Conservation (phyloP, 1,140 invertebrate species). For the Oscheius sp. region DNA sequence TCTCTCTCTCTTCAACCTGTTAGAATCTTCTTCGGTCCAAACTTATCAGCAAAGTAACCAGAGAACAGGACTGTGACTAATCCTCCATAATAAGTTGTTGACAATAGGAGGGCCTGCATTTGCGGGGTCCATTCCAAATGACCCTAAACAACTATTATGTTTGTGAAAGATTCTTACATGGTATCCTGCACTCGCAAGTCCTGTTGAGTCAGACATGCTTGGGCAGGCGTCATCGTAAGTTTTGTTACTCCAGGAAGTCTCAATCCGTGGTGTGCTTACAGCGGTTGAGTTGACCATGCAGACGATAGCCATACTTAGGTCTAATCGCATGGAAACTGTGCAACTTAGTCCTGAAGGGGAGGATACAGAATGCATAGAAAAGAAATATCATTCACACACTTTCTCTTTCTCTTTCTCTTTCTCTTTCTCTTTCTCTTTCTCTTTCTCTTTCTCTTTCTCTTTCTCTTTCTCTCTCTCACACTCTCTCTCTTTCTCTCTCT, state of each 20-base stretch:
- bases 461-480: neutral
- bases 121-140: conserved; percentile 26
- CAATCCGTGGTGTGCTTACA: conserved; percentile 8
- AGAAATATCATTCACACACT: neutral
- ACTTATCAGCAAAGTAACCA: conserved; percentile 34
- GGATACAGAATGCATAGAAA: too few relatives aligned
- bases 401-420: neutral
- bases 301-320: conserved; percentile 30
- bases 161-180: conserved; percentile 18
- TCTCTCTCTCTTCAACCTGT: conserved; percentile 3
- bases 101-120: conserved; percentile 35
- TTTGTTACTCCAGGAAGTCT: conserved; percentile 4
- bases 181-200: neutral
- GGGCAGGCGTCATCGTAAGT: conserved; percentile 10
- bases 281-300: conserved; percentile 34
- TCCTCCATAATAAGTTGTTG: conserved; percentile 35
- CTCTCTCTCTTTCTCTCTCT: neutral
- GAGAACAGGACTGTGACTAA: conserved; percentile 34
- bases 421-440: neutral
- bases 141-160: conserved; percentile 27
- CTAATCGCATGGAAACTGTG: conserved; percentile 18
- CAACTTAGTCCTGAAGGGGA: conserved; percentile 3
- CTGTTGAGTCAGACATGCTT: conserved; percentile 5
- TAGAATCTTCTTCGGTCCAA: conserved; percentile 32
- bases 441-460: neutral